phyloP scores from a whole-genome alignment of 2,797 vertebrate genomes.

The Eulemur mongoz region DNA sequence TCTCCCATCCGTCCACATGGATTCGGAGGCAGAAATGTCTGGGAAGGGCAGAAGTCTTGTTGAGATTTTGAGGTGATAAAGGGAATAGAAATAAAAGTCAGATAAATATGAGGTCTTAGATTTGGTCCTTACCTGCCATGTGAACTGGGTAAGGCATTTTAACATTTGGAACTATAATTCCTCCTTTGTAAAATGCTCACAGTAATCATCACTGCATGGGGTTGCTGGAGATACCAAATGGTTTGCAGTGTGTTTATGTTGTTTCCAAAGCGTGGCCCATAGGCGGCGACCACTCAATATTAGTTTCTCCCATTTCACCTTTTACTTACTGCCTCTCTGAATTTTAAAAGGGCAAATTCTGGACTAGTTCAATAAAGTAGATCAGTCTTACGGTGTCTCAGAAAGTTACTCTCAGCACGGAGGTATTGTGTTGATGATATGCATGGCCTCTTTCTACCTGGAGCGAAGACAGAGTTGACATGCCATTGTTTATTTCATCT shows the following conservation, averaged over 20 bases:
- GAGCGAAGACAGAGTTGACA: neutral
- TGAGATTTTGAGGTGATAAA: neutral
- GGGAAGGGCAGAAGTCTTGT: neutral
- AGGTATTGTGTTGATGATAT: neutral
- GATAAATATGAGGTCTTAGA: neutral
- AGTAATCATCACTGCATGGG: neutral
- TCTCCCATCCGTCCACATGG: neutral
- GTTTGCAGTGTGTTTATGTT: neutral
- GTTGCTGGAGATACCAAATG: neutral
- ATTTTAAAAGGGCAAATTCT: neutral
- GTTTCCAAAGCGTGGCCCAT: neutral
- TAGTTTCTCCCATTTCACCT: neutral
- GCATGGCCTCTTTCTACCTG: fast-evolving
- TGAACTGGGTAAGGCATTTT: neutral
- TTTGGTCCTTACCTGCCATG: neutral
- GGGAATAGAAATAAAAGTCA: neutral
- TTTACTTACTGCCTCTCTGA: neutral
- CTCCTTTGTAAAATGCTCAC: neutral
- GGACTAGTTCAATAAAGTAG: neutral
- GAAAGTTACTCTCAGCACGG: neutral
- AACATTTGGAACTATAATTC: neutral
- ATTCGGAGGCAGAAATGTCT: neutral
- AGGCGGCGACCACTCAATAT: neutral
- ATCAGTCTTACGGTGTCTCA: neutral
- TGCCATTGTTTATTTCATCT: neutral